Evolutionary conservation across 1,140 invertebrate species (phyloP).

Genomic region (Drosophila tani): DNA sequence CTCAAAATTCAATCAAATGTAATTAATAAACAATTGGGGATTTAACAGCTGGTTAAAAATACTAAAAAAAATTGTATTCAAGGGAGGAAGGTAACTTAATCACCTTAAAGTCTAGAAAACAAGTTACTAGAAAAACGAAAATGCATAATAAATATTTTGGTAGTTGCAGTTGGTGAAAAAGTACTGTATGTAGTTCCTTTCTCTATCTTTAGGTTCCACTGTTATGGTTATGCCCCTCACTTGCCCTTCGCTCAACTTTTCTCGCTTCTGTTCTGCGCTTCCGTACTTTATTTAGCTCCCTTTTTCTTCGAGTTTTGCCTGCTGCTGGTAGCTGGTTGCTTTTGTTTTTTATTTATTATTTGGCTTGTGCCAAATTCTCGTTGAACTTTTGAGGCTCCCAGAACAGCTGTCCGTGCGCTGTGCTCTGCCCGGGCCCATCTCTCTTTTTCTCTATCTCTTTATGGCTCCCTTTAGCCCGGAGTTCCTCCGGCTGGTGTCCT

Average conservation of each 20-base stretch:
- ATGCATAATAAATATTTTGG: no score
- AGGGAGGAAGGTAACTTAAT: no score
- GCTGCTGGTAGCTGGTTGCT: constrained; percentile 10
- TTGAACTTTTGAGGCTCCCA: constrained; percentile 47
- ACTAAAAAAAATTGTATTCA: no score
- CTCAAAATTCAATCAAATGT: constrained; percentile 16
- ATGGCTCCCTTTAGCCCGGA: constrained; percentile 17
- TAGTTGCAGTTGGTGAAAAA: no score
- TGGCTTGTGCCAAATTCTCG: constrained; percentile 61
- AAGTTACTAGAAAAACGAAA: no score
- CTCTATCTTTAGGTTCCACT: constrained; percentile 9
- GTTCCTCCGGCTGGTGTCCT: constrained; percentile 45
- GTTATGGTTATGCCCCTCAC: constrained; percentile 46
- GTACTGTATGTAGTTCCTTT: neutral
- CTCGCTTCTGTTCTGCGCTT: constrained; percentile 2
- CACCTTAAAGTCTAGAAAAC: no score
- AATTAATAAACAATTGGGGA: constrained; percentile 23
- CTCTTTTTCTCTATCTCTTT: constrained; percentile 19
- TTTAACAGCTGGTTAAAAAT: neutral
- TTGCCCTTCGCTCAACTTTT: constrained; percentile 49
- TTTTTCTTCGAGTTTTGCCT: constrained; percentile 5
- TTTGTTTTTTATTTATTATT: constrained; percentile 29
- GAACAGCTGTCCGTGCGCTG: constrained; percentile 59
- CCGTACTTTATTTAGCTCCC: constrained; percentile 4
- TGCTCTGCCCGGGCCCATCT: constrained; percentile 26